Evolutionary conservation across 2,888 invertebrate species (phyloP).

Genomic region (Drosophila peninsularis): DNA sequence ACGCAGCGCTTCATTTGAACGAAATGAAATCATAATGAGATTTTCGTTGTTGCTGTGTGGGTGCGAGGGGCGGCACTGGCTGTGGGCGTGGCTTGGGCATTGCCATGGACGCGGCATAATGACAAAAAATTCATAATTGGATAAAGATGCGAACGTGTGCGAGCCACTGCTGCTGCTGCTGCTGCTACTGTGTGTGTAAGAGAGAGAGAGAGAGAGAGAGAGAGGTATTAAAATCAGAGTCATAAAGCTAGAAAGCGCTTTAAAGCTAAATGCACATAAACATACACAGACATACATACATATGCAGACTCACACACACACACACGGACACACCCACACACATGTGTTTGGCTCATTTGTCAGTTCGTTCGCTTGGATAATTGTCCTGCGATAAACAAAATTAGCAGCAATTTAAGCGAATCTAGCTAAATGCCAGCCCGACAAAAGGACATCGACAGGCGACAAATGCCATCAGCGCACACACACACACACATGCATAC

Average conservation of each 20-base stretch:
- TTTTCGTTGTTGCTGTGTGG: constrained; percentile 58
- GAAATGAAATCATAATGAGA: constrained; percentile 81
- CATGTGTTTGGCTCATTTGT: constrained; percentile 81
- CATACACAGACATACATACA: neutral
- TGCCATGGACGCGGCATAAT: constrained; percentile 73
- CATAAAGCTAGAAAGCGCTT: constrained; percentile 26
- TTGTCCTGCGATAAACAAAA: constrained; percentile 84
- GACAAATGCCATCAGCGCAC: constrained; percentile 67
- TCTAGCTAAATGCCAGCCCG: constrained; percentile 62
- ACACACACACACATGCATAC: constrained; percentile 10
- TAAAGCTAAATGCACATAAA: constrained; percentile 21
- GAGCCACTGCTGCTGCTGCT: constrained; percentile 9
- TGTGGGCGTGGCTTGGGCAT: constrained; percentile 39
- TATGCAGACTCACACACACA: neutral
- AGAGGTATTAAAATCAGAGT: constrained; percentile 33
- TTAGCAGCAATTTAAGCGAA: constrained; percentile 84
- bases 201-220: neutral
- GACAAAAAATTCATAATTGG: constrained; percentile 81
- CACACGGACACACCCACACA: neutral
- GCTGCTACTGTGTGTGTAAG: neutral
- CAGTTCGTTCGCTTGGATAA: constrained; percentile 84
- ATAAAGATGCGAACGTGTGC: constrained; percentile 75
- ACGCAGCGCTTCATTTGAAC: constrained; percentile 75
- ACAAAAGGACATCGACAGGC: constrained; percentile 46
- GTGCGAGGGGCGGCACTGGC: neutral